phyloP scores from a whole-genome alignment of 2,888 invertebrate genomes.

The Pheosia gnoma region DNA sequence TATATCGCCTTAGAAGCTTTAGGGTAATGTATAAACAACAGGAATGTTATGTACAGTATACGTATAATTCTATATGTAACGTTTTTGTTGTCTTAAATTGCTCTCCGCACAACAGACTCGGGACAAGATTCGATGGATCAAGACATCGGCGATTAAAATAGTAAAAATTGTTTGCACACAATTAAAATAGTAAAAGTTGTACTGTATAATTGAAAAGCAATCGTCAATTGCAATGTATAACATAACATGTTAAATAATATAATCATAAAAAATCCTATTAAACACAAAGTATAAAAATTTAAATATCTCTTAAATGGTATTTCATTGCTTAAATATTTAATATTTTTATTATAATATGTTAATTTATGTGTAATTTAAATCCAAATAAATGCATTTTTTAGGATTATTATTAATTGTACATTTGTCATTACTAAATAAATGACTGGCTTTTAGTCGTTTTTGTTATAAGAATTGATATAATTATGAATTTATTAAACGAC shows the following conservation, averaged over 20 bases:
- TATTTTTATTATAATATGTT: neutral
- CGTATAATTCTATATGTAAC: constrained; percentile 83
- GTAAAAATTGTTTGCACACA: constrained; percentile 11
- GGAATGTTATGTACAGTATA: constrained; percentile 84
- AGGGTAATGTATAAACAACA: constrained; percentile 84
- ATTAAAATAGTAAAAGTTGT: constrained; percentile 12
- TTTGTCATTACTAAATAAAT: constrained; percentile 27
- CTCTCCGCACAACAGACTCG: constrained; percentile 63
- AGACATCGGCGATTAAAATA: neutral
- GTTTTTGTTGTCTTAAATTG: constrained; percentile 85
- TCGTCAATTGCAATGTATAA: constrained; percentile 9
- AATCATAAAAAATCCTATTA: too few species aligned
- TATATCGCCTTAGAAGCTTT: constrained; percentile 43
- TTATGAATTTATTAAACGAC: neutral
- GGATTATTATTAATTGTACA: constrained; percentile 26
- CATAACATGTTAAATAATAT: neutral
- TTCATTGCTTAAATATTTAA: constrained; percentile 11
- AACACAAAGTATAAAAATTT: neutral
- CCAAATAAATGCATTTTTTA: constrained; percentile 32
- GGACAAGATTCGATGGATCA: neutral
- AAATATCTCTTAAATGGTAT: neutral
- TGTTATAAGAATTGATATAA: neutral
- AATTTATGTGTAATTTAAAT: constrained; percentile 11
- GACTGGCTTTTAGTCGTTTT: constrained; percentile 20
- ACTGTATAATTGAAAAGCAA: constrained; percentile 27